Percentiles rank a stretch among this genome's conserved stretches.
phyloP scores from a whole-genome alignment of 1,140 invertebrate species.

The Eumaeus atala region DNA sequence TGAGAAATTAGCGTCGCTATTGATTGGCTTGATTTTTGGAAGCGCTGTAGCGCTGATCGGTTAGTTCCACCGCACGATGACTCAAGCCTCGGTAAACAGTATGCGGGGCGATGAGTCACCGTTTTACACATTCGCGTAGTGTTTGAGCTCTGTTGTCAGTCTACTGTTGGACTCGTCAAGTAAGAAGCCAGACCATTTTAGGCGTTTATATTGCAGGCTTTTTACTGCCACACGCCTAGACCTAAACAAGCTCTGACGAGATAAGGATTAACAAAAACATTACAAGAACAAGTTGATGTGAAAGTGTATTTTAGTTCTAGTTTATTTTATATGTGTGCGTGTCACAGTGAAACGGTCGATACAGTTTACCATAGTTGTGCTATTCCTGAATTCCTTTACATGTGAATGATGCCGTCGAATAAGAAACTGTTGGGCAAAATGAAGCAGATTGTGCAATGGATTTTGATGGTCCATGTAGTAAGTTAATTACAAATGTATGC shows the following conservation, averaged over 20 bases:
- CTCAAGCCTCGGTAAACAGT: conserved; percentile 73
- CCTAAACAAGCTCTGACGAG: conserved; percentile 36
- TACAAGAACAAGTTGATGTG: conserved; percentile 52
- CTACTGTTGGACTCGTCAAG: conserved; percentile 67
- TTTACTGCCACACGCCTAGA: conserved; percentile 59
- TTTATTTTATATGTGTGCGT: conserved; percentile 60
- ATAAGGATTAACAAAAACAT: conserved; percentile 45
- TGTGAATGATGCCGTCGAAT: conserved; percentile 61
- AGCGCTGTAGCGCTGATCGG: conserved; percentile 53
- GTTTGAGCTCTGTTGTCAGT: conserved; percentile 72
- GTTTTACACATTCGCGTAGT: conserved; percentile 73
- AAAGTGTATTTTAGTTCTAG: conserved; percentile 60
- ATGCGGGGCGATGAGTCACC: conserved; percentile 73
- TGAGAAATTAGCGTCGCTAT: conserved; percentile 24
- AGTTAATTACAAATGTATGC: conserved; percentile 26
- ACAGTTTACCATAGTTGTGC: conserved; percentile 58
- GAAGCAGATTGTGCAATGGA: conserved; percentile 62
- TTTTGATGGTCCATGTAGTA: conserved; percentile 65
- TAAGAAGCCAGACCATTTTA: conserved; percentile 51
- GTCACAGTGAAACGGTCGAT: conserved; percentile 68
- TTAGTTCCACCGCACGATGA: conserved; percentile 55
- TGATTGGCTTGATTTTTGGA: conserved; percentile 23
- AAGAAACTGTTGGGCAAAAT: conserved; percentile 63
- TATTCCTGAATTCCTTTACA: conserved; percentile 59
- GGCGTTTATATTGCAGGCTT: conserved; percentile 63